Evolutionary conservation across 2,797 vertebrate species (phyloP).

Genomic region (Dipus sagitta): DNA sequence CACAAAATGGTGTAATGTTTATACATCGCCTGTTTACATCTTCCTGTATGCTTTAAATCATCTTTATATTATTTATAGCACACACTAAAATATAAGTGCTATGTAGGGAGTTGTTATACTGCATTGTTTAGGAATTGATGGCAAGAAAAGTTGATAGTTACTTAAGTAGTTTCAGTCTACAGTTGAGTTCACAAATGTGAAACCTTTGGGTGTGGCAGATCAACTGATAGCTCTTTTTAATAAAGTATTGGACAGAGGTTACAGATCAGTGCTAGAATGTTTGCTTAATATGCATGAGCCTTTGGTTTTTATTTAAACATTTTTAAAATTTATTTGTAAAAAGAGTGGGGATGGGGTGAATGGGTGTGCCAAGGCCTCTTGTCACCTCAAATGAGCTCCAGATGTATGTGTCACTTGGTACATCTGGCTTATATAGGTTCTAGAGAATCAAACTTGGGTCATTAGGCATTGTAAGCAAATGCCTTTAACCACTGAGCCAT

Average conservation of each 20-base stretch:
- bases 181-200: neutral
- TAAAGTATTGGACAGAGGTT: neutral
- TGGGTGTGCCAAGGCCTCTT: too few species aligned
- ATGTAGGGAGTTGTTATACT: neutral
- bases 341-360: too few species aligned
- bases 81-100: neutral
- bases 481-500: too few species aligned
- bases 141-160: neutral
- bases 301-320: too few species aligned
- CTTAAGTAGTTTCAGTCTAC: neutral
- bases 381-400: too few species aligned
- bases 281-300: neutral
- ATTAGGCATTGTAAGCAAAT: too few species aligned
- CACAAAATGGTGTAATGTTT: neutral
- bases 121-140: neutral
- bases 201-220: neutral
- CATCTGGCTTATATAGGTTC: too few species aligned
- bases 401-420: too few species aligned
- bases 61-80: neutral
- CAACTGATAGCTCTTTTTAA: conserved; percentile 6
- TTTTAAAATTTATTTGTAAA: too few species aligned
- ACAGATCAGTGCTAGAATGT: neutral
- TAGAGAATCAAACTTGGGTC: too few species aligned
- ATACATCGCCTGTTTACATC: neutral
- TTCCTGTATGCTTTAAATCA: neutral